Conservation (phyloP, 2,888 invertebrate genomes). For the Tiphia femorata region DNA sequence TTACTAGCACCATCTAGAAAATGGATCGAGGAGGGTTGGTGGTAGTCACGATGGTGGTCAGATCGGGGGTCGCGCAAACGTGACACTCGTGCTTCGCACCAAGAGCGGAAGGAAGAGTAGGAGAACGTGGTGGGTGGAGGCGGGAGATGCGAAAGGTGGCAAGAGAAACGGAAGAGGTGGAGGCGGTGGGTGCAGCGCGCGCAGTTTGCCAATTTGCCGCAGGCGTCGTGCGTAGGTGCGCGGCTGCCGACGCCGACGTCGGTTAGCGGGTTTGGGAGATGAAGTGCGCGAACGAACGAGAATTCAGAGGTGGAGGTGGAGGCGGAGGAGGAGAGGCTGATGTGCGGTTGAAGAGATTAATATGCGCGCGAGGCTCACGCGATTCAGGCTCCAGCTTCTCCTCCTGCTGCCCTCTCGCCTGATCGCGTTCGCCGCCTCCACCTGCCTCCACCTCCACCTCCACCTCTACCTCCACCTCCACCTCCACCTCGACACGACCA, state of each 20-base stretch:
- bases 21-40: too few species aligned
- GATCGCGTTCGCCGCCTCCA: constrained; percentile 37
- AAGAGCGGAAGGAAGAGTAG: too few species aligned
- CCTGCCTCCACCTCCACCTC: constrained; percentile 6
- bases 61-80: too few species aligned
- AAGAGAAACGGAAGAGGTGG: constrained; percentile 15
- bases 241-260: too few species aligned
- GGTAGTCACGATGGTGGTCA: too few species aligned
- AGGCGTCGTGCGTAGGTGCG: constrained; percentile 58
- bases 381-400: constrained; percentile 35
- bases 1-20: too few species aligned
- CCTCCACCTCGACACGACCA: constrained; percentile 14
- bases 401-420: constrained; percentile 32
- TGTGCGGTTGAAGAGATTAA: constrained; percentile 67
- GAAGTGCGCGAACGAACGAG: constrained; percentile 36
- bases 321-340: constrained; percentile 60
- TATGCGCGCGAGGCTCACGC: constrained; percentile 62
- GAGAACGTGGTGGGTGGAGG: too few species aligned
- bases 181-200: constrained; percentile 19
- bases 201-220: constrained; percentile 63
- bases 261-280: constrained; percentile 28
- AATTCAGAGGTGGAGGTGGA: constrained; percentile 55
- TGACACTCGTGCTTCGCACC: too few species aligned
- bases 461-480: constrained; percentile 22
- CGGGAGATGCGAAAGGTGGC: too few species aligned